Conservation (phyloP, 2,888 invertebrate genomes). For the Tipula lateralis region DNA sequence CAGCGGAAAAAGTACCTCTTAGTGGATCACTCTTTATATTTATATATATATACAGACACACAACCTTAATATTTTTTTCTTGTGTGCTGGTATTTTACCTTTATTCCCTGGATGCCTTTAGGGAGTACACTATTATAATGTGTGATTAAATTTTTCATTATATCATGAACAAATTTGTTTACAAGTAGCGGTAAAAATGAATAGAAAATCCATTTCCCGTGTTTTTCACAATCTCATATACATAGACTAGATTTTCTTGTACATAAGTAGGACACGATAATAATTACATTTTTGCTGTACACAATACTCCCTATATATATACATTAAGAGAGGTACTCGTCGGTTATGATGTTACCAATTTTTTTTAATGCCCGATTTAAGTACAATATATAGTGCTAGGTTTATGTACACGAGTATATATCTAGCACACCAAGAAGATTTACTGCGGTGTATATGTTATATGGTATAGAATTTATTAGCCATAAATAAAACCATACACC, state of each 20-base stretch:
- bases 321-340: neutral
- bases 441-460: neutral
- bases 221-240: too few species aligned
- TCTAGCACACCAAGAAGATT: neutral
- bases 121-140: neutral
- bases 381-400: neutral
- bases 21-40: too few species aligned
- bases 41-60: too few species aligned
- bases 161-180: neutral
- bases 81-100: neutral
- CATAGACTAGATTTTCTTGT: neutral
- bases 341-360: neutral
- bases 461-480: neutral
- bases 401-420: neutral
- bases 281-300: neutral
- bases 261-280: neutral
- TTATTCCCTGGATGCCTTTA: neutral
- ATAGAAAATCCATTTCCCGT: neutral
- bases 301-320: neutral
- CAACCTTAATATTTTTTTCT: neutral
- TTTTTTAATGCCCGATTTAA: neutral
- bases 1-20: too few species aligned
- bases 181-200: neutral
- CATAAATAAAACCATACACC: neutral
- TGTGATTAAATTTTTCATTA: neutral